Evolutionary conservation across 2,888 invertebrate species (phyloP), one percentile per base, ranked within the genome.

Genomic region (Drosophila buzzatii): DNA sequence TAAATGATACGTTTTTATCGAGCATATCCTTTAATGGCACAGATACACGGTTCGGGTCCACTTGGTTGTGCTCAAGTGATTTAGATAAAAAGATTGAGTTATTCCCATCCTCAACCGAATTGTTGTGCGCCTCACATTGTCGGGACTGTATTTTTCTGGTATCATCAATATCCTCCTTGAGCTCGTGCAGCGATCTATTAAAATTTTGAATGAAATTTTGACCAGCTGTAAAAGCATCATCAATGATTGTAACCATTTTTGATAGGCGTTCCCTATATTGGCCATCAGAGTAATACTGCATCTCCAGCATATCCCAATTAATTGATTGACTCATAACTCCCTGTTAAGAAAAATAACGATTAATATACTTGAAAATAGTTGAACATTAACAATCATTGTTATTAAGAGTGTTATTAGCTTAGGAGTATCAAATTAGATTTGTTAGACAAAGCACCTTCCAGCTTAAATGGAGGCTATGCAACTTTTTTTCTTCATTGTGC

Each of bases 261-360:
- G 96, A 96, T 3, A 99, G 94, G 88, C 97, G 96, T 84, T 97
- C 96, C 85, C 96, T 95, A 92, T 97, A 98, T 39, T 95, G 94
- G 70, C 96, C 95, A 92, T 98, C 96, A 9, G 96, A 95, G 81
- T 96, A 95, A 93, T 97, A 99, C 92, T 99, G 98, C 53, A 96
- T 95, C 93, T 98, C 97, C 62, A 99, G 94, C 80, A 97, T 94
- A 82, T 97, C 96, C 99, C 99, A 99, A 92, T 98, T 97, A 89
- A 99, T 98, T 1, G 98, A 97, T 81, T 96, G 96, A 82, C 98
- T 97, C 97, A 99, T 97, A 6, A 99, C 99, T 53, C 99, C 99
- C 96, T 98, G 18, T 33, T 37, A 60, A 44, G 14, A 37, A 9
- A 39, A 18, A 27, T 23, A 59, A 14, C 20, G n/a, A n/a, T 31